Evolutionary conservation across 2,888 invertebrate genomes (phyloP).

Genomic region (Leptura quadrifasciata): DNA sequence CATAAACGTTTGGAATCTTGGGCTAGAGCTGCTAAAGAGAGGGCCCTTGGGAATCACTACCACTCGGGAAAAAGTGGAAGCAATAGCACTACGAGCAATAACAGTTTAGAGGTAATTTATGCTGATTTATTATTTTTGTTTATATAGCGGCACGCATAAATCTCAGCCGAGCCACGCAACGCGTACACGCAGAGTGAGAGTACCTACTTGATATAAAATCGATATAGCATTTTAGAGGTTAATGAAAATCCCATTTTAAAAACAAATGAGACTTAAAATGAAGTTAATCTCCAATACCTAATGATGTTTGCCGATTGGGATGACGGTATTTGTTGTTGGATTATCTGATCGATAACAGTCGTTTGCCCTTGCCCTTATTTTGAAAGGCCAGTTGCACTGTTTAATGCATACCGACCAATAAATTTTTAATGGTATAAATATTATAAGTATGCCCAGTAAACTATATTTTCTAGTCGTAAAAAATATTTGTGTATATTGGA

Average conservation of each 20-base stretch:
- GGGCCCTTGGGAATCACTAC: constrained; percentile 74
- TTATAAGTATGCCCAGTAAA: neutral
- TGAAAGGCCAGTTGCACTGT: neutral
- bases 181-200: constrained; percentile 49
- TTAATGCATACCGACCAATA: constrained; percentile 7
- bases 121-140: constrained; percentile 28
- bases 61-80: constrained; percentile 72
- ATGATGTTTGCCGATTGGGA: neutral
- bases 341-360: constrained; percentile 40
- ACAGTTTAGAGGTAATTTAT: constrained; percentile 68
- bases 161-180: constrained; percentile 36
- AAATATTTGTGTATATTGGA: no score
- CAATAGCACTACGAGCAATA: constrained; percentile 76
- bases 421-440: neutral
- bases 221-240: constrained; percentile 55
- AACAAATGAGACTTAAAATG: constrained; percentile 17
- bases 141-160: constrained; percentile 22
- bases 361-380: constrained; percentile 37
- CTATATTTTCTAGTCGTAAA: no score
- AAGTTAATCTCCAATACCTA: neutral
- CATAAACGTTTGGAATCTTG: constrained; percentile 86
- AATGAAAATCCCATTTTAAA: constrained; percentile 39
- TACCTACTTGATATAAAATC: constrained; percentile 47
- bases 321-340: constrained; percentile 42
- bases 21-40: constrained; percentile 84